Conservation (phyloP, 2,113 vertebrate genomes). For the Elaphurus davidianus region DNA sequence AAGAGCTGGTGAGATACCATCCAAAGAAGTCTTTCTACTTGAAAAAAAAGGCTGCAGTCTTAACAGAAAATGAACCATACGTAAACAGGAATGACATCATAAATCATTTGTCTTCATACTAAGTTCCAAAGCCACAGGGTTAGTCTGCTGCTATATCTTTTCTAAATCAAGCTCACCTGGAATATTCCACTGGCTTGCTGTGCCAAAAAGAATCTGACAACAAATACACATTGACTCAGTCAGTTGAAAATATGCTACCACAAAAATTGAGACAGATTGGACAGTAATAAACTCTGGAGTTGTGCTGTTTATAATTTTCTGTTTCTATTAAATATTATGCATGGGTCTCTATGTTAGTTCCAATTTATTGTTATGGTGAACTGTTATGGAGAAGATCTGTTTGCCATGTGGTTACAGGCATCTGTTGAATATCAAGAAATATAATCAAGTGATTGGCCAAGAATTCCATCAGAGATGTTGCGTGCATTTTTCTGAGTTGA, state of each 20-base stretch:
- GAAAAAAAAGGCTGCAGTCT: background rate
- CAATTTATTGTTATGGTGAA: slow-evolving; percentile 58
- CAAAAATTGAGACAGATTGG: slow-evolving; percentile 14
- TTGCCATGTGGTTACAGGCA: slow-evolving; percentile 75
- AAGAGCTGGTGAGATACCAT: background rate
- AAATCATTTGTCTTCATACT: slow-evolving; percentile 43
- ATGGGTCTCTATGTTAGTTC: slow-evolving; percentile 37
- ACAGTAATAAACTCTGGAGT: background rate
- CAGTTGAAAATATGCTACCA: slow-evolving; percentile 5
- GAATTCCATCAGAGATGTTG: slow-evolving; percentile 72
- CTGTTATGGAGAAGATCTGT: slow-evolving; percentile 56
- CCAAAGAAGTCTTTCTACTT: background rate
- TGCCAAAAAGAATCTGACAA: slow-evolving; percentile 50
- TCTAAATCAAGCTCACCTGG: slow-evolving; percentile 53
- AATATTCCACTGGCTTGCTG: slow-evolving; percentile 10
- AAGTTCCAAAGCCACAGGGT: slow-evolving; percentile 30
- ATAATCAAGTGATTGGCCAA: slow-evolving; percentile 77
- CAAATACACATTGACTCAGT: slow-evolving; percentile 44
- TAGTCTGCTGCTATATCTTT: slow-evolving; percentile 24
- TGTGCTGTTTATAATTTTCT: slow-evolving; percentile 37
- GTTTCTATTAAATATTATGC: slow-evolving; percentile 67
- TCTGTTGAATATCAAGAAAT: slow-evolving; percentile 78
- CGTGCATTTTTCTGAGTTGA: slow-evolving; percentile 77
- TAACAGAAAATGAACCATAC: slow-evolving; percentile 51
- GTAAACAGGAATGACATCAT: slow-evolving; percentile 39